These are phyloP conservation scores for Drosophila pruinosa DNA, from an alignment of 1,140 invertebrate genomes.

Conservation along the genomic window DNA sequence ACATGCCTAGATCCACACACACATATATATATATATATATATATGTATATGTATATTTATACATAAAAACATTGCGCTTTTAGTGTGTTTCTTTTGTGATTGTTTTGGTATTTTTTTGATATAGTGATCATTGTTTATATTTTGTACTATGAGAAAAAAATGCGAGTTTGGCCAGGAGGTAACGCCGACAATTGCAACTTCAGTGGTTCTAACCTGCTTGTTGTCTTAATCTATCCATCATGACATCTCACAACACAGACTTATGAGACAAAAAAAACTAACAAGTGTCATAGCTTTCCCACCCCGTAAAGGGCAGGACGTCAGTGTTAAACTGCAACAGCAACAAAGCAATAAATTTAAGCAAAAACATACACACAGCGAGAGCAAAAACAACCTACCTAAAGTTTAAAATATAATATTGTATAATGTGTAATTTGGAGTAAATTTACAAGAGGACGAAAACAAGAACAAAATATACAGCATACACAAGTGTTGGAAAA, in stretches of 20 bases:
- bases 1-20: slow-evolving; percentile 14
- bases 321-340: slow-evolving; percentile 13
- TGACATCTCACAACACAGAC: too few species aligned
- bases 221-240: slow-evolving; percentile 22
- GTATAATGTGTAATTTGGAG: slow-evolving; percentile 43
- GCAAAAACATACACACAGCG: slow-evolving; percentile 4
- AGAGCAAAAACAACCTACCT: slow-evolving; percentile 64
- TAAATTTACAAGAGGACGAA: slow-evolving; percentile 32
- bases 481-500: slow-evolving; percentile 15
- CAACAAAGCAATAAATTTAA: slow-evolving; percentile 37
- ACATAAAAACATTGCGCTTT: slow-evolving; percentile 40
- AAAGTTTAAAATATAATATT: slow-evolving; percentile 54
- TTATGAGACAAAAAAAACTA: slow-evolving; percentile 3
- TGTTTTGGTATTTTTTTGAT: slow-evolving; percentile 9
- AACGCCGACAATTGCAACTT: not conserved
- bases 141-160: slow-evolving; percentile 16
- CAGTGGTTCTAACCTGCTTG: slow-evolving; percentile 4
- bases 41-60: slow-evolving; percentile 15
- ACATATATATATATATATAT: slow-evolving; percentile 11
- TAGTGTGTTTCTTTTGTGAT: slow-evolving; percentile 35
- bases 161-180: slow-evolving; percentile 32
- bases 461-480: not conserved
- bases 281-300: slow-evolving; percentile 39
- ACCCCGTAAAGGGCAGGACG: not conserved
- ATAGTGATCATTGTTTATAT: slow-evolving; percentile 28